These are phyloP conservation scores for Microplitis mediator DNA, from an alignment of 1,140 invertebrate genomes.

Conservation along the genomic window DNA sequence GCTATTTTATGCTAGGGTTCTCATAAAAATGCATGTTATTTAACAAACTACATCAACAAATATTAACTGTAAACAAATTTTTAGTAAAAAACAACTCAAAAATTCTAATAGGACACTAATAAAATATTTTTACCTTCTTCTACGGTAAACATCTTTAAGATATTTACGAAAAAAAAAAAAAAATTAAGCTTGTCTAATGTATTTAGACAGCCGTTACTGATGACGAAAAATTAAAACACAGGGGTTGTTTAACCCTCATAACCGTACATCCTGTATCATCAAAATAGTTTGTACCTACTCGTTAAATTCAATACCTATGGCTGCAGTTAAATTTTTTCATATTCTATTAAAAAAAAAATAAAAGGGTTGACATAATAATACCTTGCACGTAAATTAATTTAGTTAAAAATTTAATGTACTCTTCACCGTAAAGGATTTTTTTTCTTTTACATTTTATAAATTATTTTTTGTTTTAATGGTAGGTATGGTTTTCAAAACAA, in stretches of 20 bases:
- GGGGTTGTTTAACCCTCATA: conserved; percentile 1
- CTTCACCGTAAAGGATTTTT: neutral
- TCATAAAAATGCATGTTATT: too few relatives aligned
- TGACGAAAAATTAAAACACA: conserved; percentile 9
- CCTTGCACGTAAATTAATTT: neutral
- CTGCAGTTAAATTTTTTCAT: neutral
- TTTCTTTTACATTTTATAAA: neutral
- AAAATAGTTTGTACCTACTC: neutral
- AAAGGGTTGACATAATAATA: conserved; percentile 3
- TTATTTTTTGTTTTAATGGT: neutral
- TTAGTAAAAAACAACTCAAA: too few relatives aligned
- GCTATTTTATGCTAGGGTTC: too few relatives aligned
- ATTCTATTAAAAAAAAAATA: neutral
- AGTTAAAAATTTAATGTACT: neutral
- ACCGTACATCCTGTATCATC: neutral
- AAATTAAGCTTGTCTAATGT: neutral
- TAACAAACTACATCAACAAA: too few relatives aligned
- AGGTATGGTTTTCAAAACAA: neutral
- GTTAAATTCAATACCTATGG: neutral
- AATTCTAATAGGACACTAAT: too few relatives aligned
- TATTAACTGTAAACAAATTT: too few relatives aligned
- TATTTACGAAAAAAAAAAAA: neutral
- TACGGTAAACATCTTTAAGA: too few relatives aligned
- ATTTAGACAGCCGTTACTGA: neutral
- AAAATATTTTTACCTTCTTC: too few relatives aligned